phyloP scores from a whole-genome alignment of 2,113 vertebrate species.

The Neolamprologus kungweensis region DNA sequence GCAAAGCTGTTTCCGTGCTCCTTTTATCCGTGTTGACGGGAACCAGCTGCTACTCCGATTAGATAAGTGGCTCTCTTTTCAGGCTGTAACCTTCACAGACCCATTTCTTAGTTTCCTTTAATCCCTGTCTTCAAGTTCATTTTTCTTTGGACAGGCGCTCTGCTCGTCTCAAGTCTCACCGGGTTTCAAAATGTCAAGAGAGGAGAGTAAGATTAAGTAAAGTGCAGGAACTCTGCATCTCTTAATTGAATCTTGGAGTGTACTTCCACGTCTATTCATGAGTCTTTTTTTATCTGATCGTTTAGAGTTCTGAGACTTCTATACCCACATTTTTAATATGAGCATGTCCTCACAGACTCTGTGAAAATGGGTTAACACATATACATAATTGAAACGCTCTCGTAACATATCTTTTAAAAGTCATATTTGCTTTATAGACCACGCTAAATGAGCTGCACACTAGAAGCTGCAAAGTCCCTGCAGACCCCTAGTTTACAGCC shows the following conservation, averaged over 20 bases:
- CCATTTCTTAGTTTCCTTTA: not conserved
- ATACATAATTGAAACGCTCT: not conserved
- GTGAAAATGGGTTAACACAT: not conserved
- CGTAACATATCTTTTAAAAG: not conserved
- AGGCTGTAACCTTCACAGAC: not conserved
- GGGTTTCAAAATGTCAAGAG: not conserved
- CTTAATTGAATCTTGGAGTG: not conserved
- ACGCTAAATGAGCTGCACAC: not conserved
- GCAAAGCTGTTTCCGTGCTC: not conserved
- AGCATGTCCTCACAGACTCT: not conserved
- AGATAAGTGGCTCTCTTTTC: constrained; percentile 22
- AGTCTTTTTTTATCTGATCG: not conserved
- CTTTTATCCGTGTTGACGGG: not conserved
- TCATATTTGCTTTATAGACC: not conserved
- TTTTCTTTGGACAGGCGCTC: not conserved
- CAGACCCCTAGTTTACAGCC: not conserved
- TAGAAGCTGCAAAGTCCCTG: not conserved
- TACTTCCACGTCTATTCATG: not conserved
- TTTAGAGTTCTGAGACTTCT: not conserved
- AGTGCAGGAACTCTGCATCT: not conserved
- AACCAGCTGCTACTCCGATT: constrained; percentile 23
- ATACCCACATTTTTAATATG: not conserved
- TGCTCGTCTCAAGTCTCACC: not conserved
- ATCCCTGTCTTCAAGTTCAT: not conserved
- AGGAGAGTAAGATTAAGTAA: not conserved